These are phyloP conservation scores for Noctilio leporinus DNA, from an alignment of 2,113 vertebrate species.

Conservation along the genomic window DNA sequence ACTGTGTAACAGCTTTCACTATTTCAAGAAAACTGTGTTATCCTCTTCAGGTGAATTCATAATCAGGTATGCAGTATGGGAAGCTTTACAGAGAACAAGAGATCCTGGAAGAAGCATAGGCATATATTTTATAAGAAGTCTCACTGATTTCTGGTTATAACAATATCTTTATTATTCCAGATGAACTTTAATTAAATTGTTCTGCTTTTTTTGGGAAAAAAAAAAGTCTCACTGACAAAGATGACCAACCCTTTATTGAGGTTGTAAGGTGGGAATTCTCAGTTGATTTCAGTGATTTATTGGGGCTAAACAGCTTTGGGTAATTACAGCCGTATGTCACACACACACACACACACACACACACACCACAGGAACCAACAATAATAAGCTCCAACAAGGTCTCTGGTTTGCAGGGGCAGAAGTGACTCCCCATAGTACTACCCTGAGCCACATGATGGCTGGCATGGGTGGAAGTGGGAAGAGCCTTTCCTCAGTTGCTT, in stretches of 20 bases:
- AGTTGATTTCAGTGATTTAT: conserved; percentile 9
- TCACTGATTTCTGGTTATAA: no score
- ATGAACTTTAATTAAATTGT: no score
- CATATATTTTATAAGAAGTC: not conserved
- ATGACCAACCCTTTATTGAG: not conserved
- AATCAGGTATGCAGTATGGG: not conserved
- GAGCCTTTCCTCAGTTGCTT: not conserved
- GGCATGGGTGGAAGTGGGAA: not conserved
- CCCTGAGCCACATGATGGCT: not conserved
- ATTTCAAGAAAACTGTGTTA: not conserved
- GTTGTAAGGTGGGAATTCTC: not conserved
- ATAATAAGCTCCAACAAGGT: not conserved
- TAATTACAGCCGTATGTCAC: not conserved
- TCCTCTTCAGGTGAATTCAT: not conserved
- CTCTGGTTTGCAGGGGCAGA: not conserved
- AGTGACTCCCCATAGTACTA: not conserved
- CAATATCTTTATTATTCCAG: no score
- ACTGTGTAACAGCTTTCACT: conserved; percentile 17
- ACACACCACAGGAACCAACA: not conserved
- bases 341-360: not conserved
- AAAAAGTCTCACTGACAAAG: not conserved
- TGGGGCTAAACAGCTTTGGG: not conserved
- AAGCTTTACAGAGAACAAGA: not conserved
- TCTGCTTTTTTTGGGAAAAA: no score
- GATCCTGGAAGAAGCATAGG: not conserved